A percentile compares a stretch with the other conserved stretches of the same genome.
These are phyloP conservation scores for Barbus barbus DNA, from an alignment of 2,113 vertebrate species.

Conservation along the genomic window DNA sequence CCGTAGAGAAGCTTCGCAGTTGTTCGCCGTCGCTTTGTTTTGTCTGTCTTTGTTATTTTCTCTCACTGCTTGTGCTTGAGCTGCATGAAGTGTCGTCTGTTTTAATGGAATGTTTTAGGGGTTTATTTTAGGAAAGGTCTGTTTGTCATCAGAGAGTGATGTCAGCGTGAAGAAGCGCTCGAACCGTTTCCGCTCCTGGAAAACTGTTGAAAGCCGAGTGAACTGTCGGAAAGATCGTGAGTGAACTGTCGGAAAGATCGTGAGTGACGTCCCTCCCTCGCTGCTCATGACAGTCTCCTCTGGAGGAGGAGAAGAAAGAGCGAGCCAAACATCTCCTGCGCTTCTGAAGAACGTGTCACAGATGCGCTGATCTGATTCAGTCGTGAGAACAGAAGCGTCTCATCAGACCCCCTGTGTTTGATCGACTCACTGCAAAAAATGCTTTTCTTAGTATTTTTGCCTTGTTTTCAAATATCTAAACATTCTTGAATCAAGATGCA, in stretches of 20 bases:
- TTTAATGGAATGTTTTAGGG: neutral
- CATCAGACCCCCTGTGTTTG: neutral
- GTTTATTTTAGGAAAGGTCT: neutral
- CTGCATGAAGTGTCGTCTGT: constrained; percentile 6
- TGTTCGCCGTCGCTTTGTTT: neutral
- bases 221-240: neutral
- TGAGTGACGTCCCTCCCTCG: neutral
- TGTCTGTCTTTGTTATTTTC: neutral
- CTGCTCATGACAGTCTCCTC: neutral
- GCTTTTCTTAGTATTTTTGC: no score
- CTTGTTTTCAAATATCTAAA: no score
- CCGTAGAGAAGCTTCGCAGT: neutral
- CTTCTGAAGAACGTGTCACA: neutral
- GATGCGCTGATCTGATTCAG: neutral
- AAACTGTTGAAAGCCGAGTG: neutral
- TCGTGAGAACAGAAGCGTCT: neutral
- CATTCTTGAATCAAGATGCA: no score
- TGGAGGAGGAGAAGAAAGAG: neutral
- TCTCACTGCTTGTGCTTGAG: neutral
- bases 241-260: neutral
- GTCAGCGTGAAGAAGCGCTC: constrained; percentile 18
- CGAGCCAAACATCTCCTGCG: neutral
- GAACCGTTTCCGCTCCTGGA: neutral
- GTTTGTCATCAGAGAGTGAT: constrained; percentile 15
- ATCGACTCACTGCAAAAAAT: no score